A percentile compares a stretch with the other conserved stretches of the same genome.
These are phyloP conservation scores for Drosophila eohydei DNA, from an alignment of 2,888 invertebrate species.

Conservation along the genomic window DNA sequence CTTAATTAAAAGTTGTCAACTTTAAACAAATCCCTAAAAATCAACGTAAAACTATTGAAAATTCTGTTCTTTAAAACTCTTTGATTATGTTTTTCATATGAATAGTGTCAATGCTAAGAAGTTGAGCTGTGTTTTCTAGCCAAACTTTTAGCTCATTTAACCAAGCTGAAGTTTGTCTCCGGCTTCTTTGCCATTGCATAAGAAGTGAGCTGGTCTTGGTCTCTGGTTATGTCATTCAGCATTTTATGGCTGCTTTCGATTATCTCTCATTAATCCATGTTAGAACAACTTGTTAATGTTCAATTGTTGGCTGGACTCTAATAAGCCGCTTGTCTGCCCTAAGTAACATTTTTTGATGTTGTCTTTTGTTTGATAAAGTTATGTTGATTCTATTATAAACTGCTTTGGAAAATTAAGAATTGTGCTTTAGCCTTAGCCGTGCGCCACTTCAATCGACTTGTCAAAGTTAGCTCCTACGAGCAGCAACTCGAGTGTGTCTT, in stretches of 20 bases:
- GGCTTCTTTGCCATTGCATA: neutral
- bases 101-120: neutral
- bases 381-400: slow-evolving; percentile 29
- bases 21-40: slow-evolving; percentile 10
- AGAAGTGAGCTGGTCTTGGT: neutral
- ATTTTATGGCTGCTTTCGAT: neutral
- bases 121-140: neutral
- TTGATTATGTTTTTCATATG: neutral
- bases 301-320: neutral
- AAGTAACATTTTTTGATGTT: neutral
- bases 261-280: neutral
- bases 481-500: slow-evolving; percentile 28
- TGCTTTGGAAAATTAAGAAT: slow-evolving; percentile 46
- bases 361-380: slow-evolving; percentile 2
- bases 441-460: slow-evolving; percentile 49
- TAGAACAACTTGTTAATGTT: neutral
- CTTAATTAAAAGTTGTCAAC: slow-evolving; percentile 32
- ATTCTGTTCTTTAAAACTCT: neutral
- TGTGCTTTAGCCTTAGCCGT: slow-evolving; percentile 19
- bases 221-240: too few relatives aligned
- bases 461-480: slow-evolving; percentile 34
- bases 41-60: neutral
- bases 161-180: neutral
- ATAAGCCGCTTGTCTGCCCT: neutral
- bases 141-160: neutral